Conservation (phyloP, 2,888 invertebrate genomes). For the Odontocolon sp. region DNA sequence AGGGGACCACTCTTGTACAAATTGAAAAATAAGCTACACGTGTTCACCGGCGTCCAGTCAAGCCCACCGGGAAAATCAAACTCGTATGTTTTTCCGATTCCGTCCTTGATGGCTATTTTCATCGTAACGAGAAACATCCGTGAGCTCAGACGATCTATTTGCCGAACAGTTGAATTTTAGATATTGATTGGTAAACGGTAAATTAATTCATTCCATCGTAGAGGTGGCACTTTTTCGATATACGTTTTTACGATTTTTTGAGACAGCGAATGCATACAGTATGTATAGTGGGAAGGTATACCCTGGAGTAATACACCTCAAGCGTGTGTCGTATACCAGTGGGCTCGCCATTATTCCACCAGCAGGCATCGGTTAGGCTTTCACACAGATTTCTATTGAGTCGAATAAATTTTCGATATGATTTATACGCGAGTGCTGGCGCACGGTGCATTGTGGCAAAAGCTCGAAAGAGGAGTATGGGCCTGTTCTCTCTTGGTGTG, state of each 20-base stretch:
- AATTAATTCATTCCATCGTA: not conserved
- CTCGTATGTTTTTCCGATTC: not conserved
- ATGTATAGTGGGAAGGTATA: not conserved
- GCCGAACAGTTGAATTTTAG: not conserved
- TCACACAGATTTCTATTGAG: constrained; percentile 61
- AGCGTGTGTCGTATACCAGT: constrained; percentile 18
- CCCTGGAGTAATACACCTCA: constrained; percentile 35
- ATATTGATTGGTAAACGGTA: not conserved
- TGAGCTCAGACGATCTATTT: not conserved
- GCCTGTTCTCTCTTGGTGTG: constrained; percentile 20
- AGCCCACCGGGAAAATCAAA: constrained; percentile 8
- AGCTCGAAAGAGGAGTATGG: constrained; percentile 27
- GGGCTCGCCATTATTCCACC: constrained; percentile 45
- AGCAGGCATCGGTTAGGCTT: constrained; percentile 57
- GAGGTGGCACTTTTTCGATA: not conserved
- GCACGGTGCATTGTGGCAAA: constrained; percentile 53
- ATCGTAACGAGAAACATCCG: too few species aligned
- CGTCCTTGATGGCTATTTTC: too few species aligned
- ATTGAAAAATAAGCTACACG: constrained; percentile 77
- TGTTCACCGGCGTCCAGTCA: constrained; percentile 59
- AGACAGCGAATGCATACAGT: not conserved
- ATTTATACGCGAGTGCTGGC: constrained; percentile 57
- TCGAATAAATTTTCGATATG: constrained; percentile 64
- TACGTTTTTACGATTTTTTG: constrained; percentile 1
- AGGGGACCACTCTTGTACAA: constrained; percentile 62